Evolutionary conservation across 2,797 vertebrate genomes (phyloP).

Genomic region (Etheostoma perlongum): DNA sequence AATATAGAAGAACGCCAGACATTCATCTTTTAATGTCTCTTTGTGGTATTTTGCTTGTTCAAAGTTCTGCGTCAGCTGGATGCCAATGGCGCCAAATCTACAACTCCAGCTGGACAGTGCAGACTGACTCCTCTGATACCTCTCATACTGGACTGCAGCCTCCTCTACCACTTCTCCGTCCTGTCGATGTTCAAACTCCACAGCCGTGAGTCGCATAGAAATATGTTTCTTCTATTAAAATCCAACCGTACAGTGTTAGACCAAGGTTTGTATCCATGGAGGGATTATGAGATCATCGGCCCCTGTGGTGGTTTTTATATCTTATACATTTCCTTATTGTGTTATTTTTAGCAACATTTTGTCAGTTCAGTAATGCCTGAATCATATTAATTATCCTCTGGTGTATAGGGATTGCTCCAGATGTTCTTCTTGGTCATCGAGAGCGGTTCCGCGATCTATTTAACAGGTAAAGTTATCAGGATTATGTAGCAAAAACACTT

Average conservation of each 20-base stretch:
- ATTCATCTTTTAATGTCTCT: neutral
- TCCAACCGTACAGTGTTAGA: neutral
- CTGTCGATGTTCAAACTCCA: constrained; percentile 96
- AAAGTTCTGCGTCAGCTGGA: constrained; percentile 83
- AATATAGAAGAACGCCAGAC: neutral
- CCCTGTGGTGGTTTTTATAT: too few relatives aligned
- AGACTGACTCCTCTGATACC: constrained; percentile 94
- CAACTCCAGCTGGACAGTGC: constrained; percentile 91
- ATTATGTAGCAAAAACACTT: neutral
- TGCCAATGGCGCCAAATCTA: constrained; percentile 78
- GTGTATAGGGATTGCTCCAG: constrained; percentile 88
- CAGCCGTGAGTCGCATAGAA: constrained; percentile 88
- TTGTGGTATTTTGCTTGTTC: neutral
- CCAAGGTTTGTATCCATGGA: neutral
- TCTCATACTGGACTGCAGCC: constrained; percentile 94
- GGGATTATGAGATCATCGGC: too few relatives aligned
- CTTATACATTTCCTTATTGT: too few relatives aligned
- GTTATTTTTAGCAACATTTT: too few relatives aligned
- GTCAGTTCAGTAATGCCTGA: neutral
- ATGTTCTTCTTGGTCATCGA: constrained; percentile 94
- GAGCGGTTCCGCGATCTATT: constrained; percentile 97
- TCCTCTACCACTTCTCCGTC: constrained; percentile 95
- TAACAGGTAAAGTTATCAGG: constrained; percentile 83
- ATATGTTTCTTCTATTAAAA: neutral
- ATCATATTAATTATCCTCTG: neutral